Evolutionary conservation across 92 coral and sea anemone genomes (phyloP), one percentile per base, ranked within the genome.

Genomic region (Heliopora coerulea): DNA sequence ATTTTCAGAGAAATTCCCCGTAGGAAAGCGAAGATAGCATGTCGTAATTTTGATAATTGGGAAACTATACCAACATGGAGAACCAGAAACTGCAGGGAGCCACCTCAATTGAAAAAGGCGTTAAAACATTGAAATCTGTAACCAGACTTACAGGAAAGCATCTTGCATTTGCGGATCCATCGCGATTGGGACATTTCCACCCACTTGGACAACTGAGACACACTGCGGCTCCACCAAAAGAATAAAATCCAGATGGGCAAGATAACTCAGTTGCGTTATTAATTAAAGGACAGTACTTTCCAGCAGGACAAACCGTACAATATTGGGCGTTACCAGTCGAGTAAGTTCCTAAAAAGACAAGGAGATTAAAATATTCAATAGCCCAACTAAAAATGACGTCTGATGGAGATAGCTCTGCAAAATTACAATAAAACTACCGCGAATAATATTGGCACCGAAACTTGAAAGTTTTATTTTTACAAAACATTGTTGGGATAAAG

Each of bases 181-280:
- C 95, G 21, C 20, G 67, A 0, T 54, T 56, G 2, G 99, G 96
- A 46, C 99, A 95, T 54, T 65, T 56, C 88, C 90, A 90, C 34
- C 99, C 99, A 73, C 84, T 82, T 20, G 91, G 99, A 42, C 99
- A 95, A 0, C 85, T 52, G 60, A 65, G 62, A 82, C 99, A 95
- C 9, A 72, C 63, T 30, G 83, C 89, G 72, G 84, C 85, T 24
- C 76, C 82, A 48, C 99, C 99, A 42, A 54, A 57, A 25, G 97
- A 90, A 72, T 56, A 95, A 30, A 83, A 74, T 27, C 99, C 99
- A 67, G 41, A 49, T 30, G 85, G 80, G 41, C 99, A 95, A 62
- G 67, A 39, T 19, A 56, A 35, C 54, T 70, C 85, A 32, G 58
- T 77, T 17, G 82, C 39, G 49, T 30, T 63, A 40, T 86, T 60